Evolutionary conservation across 2,888 invertebrate species (phyloP), one percentile per base, ranked within the genome.

Genomic region (Idaea dimidiata): DNA sequence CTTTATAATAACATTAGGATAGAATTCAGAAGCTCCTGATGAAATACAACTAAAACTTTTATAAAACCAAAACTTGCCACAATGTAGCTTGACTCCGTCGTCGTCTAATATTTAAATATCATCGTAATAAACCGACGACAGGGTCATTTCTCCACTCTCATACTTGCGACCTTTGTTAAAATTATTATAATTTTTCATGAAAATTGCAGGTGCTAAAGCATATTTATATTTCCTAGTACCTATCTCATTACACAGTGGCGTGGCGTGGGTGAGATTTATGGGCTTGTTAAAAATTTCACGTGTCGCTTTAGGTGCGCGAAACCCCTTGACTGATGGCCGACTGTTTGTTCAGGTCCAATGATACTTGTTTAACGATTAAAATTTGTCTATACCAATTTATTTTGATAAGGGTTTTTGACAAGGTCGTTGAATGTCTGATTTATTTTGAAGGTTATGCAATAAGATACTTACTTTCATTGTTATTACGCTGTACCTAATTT

Each of bases 211-310:
- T 72, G 71, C 60, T 33, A 18, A 62, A 66, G 59, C 63, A 58
- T 72, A 68, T 73, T 69, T 73, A 66, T 65, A 72, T 68, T 67
- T 66, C 69, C 68, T 65, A 65, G 71, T 71, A 43, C 43, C 43
- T 43, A 70, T 73, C 72, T 73, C 73, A 71, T 74, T 74, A 74
- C 69, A 58, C 59, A 17, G 60, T 57, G 61, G 60, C 66, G 71
- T 61, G 66, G 67, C 63, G 70, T 67, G 70, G 55, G 62, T 63
- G 60, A 72, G 71, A 75, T 75, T 75, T 75, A 75, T 73, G 70
- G 62, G 63, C 69, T 65, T 70, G 70, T 72, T 72, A 72, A 72
- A 72, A 75, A 71, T 68, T 69, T 69, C 71, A 67, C 69, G 69
- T 70, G 56, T 17, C 56, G 18, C 43, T 43, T 43, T 14, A 14